A percentile compares a stretch with the other conserved stretches of the same genome.
Evolutionary conservation across 2,113 vertebrate species (phyloP).

Genomic region (Odontophorus gujanensis): DNA sequence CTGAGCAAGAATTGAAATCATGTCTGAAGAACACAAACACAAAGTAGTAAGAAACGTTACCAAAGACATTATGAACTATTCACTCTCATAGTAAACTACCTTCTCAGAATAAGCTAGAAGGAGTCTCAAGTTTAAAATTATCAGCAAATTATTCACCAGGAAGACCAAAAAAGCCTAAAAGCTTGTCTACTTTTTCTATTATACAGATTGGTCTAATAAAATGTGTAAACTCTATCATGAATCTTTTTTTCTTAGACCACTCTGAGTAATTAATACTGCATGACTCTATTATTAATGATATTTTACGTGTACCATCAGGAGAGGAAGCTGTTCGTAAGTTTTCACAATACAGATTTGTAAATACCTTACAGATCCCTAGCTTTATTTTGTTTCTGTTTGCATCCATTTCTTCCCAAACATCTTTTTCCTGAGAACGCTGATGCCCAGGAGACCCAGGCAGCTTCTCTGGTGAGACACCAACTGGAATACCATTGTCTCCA

Average conservation of each 20-base stretch:
- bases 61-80: neutral
- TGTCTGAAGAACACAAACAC: neutral
- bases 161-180: neutral
- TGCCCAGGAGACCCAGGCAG: slow-evolving; percentile 84
- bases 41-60: neutral
- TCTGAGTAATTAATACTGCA: neutral
- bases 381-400: slow-evolving; percentile 92
- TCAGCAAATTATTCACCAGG: neutral
- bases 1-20: neutral
- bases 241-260: neutral
- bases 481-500: slow-evolving; percentile 89
- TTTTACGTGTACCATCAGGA: neutral
- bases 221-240: neutral
- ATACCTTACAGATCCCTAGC: slow-evolving; percentile 87
- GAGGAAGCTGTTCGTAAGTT: neutral
- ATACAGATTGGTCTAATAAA: neutral
- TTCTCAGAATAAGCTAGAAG: neutral
- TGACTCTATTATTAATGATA: neutral
- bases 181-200: neutral
- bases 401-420: slow-evolving; percentile 98
- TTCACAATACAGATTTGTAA: neutral
- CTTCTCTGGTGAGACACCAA: slow-evolving; percentile 83
- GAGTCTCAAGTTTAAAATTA: neutral
- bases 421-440: slow-evolving; percentile 88
- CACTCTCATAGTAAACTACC: neutral